Evolutionary conservation across 2,888 invertebrate species (phyloP).

Genomic region (Tortricodes alternella): DNA sequence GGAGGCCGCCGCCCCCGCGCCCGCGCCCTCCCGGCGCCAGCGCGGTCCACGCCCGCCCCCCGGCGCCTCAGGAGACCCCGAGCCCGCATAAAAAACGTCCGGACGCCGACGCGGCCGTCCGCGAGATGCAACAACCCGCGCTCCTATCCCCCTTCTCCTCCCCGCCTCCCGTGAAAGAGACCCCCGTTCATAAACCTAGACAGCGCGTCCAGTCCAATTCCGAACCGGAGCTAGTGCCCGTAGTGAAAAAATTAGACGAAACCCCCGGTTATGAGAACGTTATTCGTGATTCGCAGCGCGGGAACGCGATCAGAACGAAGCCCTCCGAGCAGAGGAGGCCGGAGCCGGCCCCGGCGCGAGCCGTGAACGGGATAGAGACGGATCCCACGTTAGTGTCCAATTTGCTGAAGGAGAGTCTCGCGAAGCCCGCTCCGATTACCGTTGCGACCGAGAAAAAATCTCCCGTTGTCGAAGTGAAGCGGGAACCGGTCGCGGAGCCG

Average conservation of each 20-base stretch:
- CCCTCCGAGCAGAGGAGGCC: conserved; percentile 67
- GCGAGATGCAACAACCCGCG: conserved; percentile 71
- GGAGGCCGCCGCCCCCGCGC: conserved; percentile 43
- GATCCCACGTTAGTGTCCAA: conserved; percentile 88
- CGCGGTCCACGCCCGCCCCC: conserved; percentile 60
- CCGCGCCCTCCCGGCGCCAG: conserved; percentile 62
- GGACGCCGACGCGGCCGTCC: conserved; percentile 59
- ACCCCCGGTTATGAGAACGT: conserved; percentile 84
- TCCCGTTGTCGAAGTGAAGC: conserved; percentile 41
- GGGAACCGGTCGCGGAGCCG: conserved; percentile 51
- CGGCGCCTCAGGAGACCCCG: conserved; percentile 35
- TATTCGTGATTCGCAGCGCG: conserved; percentile 79
- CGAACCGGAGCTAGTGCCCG: conserved; percentile 84
- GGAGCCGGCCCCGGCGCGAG: conserved; percentile 48
- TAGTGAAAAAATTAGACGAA: conserved; percentile 84
- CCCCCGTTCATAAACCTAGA: conserved; percentile 44
- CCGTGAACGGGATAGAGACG: conserved; percentile 86
- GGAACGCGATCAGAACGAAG: conserved; percentile 56
- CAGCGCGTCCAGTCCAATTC: conserved; percentile 74
- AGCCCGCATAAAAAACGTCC: conserved; percentile 64
- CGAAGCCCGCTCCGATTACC: conserved; percentile 72
- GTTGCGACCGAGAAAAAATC: conserved; percentile 67
- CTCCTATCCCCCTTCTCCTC: conserved; percentile 80
- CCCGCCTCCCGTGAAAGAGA: conserved; percentile 60
- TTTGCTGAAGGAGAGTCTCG: conserved; percentile 85